Conservation (phyloP, 1,140 invertebrate genomes). For the Drosophila repletoides region DNA sequence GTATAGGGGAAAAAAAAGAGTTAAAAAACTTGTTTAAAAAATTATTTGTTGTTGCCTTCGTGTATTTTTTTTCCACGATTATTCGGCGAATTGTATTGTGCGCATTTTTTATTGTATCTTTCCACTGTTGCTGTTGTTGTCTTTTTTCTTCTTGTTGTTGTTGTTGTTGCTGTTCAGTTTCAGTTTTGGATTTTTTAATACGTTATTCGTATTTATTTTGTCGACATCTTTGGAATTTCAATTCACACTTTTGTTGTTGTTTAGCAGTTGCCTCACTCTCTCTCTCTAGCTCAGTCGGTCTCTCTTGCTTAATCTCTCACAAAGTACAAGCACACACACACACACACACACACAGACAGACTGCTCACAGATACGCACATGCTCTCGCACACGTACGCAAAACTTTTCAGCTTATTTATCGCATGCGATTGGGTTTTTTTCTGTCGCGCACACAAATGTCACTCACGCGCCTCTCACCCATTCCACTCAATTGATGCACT, state of each 20-base stretch:
- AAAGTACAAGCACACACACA: neutral
- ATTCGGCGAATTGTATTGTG: conserved; percentile 73
- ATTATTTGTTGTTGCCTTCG: conserved; percentile 13
- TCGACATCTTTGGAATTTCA: conserved; percentile 81
- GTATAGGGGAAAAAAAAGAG: conserved; percentile 20
- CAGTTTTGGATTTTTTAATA: conserved; percentile 52
- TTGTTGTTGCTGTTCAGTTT: conserved; percentile 17
- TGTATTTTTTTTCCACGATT: conserved; percentile 44
- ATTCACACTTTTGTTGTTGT: conserved; percentile 81
- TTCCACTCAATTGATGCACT: conserved; percentile 6
- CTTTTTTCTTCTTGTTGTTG: conserved; percentile 39
- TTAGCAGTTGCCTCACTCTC: conserved; percentile 40
- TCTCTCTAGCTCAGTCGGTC: conserved; percentile 11
- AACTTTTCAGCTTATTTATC: conserved; percentile 38
- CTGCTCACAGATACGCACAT: conserved; percentile 56
- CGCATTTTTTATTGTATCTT: conserved; percentile 76
- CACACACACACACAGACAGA: neutral
- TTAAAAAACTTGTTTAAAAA: conserved; percentile 75
- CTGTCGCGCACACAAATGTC: neutral
- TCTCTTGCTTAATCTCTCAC: neutral
- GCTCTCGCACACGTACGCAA: conserved; percentile 43
- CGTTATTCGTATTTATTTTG: conserved; percentile 72
- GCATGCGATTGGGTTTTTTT: conserved; percentile 56
- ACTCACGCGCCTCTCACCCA: neutral
- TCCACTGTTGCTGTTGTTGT: conserved; percentile 46